phyloP scores from a whole-genome alignment of 2,888 invertebrate genomes.

The Drosophila parthenogenetica region DNA sequence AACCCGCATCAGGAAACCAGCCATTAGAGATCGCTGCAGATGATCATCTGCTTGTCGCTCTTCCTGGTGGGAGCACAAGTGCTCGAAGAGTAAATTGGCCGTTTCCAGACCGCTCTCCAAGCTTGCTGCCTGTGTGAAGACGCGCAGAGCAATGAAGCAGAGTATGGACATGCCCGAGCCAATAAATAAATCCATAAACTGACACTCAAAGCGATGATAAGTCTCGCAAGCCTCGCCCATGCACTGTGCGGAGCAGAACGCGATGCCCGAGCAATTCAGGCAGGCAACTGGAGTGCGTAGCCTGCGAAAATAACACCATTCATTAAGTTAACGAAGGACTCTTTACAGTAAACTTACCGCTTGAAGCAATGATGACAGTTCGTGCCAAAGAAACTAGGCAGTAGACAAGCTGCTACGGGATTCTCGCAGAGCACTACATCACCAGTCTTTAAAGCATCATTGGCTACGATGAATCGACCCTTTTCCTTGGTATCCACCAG shows the following conservation, averaged over 20 bases:
- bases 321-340: not conserved
- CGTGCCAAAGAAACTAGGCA: slow-evolving; percentile 90
- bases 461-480: slow-evolving; percentile 90
- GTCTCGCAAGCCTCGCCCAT: slow-evolving; percentile 87
- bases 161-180: slow-evolving; percentile 94
- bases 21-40: slow-evolving; percentile 91
- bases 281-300: slow-evolving; percentile 90
- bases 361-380: slow-evolving; percentile 93
- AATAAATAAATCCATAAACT: slow-evolving; percentile 90
- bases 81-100: slow-evolving; percentile 86
- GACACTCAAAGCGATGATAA: slow-evolving; percentile 92
- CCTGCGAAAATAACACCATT: slow-evolving; percentile 81
- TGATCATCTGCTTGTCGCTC: slow-evolving; percentile 89
- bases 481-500: slow-evolving; percentile 87
- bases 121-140: slow-evolving; percentile 89
- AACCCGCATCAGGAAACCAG: slow-evolving; percentile 90
- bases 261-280: slow-evolving; percentile 90
- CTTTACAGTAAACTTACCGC: slow-evolving; percentile 86
- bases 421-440: slow-evolving; percentile 90
- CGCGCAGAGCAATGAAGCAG: slow-evolving; percentile 90
- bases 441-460: slow-evolving; percentile 87
- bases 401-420: slow-evolving; percentile 90
- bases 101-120: slow-evolving; percentile 82
- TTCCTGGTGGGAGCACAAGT: slow-evolving; percentile 89
- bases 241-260: slow-evolving; percentile 90